A percentile compares a stretch with the other conserved stretches of the same genome.
phyloP scores from a whole-genome alignment of 2,797 vertebrate species.

The Ambastaia sidthimunki region DNA sequence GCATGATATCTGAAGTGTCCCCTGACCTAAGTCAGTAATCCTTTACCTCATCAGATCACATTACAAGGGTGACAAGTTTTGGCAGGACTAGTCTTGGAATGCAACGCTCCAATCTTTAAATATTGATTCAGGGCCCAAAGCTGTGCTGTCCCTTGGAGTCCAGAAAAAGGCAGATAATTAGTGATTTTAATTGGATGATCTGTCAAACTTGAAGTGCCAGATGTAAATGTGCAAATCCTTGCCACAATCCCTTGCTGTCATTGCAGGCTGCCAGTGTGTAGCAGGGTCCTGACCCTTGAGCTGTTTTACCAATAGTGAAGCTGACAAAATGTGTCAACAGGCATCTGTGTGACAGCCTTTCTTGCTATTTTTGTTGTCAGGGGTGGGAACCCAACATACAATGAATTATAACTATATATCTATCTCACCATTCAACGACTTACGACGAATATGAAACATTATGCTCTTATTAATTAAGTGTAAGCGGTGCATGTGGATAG shows the following conservation, averaged over 20 bases:
- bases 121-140: conserved; percentile 76
- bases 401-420: neutral
- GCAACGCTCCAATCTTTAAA: conserved; percentile 77
- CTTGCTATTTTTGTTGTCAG: conserved; percentile 31
- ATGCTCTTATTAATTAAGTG: conserved; percentile 10
- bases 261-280: conserved; percentile 67
- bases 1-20: conserved; percentile 56
- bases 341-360: conserved; percentile 60
- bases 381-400: neutral
- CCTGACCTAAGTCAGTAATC: conserved; percentile 66
- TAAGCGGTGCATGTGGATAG: conserved; percentile 8
- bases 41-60: conserved; percentile 73
- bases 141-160: conserved; percentile 74
- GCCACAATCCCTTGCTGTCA: conserved; percentile 74
- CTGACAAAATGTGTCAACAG: conserved; percentile 67
- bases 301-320: conserved; percentile 64
- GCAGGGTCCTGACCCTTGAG: conserved; percentile 61
- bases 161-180: conserved; percentile 78
- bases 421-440: neutral
- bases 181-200: conserved; percentile 84
- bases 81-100: conserved; percentile 72
- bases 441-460: conserved; percentile 1
- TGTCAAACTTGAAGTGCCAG: conserved; percentile 78
- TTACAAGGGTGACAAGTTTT: conserved; percentile 71
- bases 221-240: conserved; percentile 78